Base-by-base conservation (phyloP, 2,113 vertebrate genomes). In the Dromiciops gliroides region DNA sequence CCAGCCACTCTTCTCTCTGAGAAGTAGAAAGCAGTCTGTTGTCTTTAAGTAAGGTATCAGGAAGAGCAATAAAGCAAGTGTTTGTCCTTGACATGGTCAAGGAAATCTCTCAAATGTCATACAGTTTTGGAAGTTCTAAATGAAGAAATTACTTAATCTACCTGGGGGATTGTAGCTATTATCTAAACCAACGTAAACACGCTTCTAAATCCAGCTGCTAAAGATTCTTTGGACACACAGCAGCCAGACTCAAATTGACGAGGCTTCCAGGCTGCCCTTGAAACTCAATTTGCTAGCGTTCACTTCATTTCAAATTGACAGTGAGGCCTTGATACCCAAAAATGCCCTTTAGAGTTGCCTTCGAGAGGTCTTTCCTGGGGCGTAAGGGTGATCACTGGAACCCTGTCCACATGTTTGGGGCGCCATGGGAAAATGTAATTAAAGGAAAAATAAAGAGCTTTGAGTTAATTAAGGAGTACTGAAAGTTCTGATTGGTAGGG, bases 91-190 rank as follows among this genome's bases (percentile, higher is more conserved):
- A 10, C 97, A 97, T 98, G 97, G 98, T 96, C 92, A 96, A 97
- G 95, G 50, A 97, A 98, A 96, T 93, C 97, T 97, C 96, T 98
- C 96, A 51, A 98, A 96, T 96, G 92, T 96, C 98, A 96, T n/a
- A 0, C 89, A 97, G 89, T 98, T 97, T 98, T 89, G 95, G 67
- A 93, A 96, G 94, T 90, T 98, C 98, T 98, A 98, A 99, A 98
- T 97, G 98, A 98, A 98, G 98, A 96, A 98, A 98, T 97, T 98
- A 96, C 96, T 97, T 97, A 98, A 98, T 97, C 98, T 98, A 98
- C 97, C 98, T 96, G 95, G 97, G 97, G 98, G 97, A 97, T 96
- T 97, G 96, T 97, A 97, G 97, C 96, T 97, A 96, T 98, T 98
- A 96, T 93, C 97, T 91, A 96, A 97, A 95, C 6, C 3, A 97